Evolutionary conservation across 92 coral and sea anemone genomes (phyloP), one percentile per base, ranked within the genome.

Genomic region (Porites evermanni): DNA sequence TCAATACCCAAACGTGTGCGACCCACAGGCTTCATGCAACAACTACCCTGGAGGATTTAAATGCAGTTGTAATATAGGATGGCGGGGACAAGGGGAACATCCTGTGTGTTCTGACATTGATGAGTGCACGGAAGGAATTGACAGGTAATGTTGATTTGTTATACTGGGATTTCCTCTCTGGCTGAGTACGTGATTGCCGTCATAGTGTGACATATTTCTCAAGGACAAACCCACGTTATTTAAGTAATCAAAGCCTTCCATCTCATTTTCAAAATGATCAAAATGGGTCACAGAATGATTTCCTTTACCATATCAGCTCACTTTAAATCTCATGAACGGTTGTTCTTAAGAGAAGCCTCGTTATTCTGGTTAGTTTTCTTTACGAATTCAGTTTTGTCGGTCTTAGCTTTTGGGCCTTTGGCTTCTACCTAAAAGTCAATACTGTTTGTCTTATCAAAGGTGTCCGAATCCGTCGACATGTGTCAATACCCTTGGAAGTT

Each of bases 391-490:
- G 61, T 11, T 12, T 56, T 56, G 61, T 11, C 14, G 1, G 61
- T 56, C 2, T 9, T 11, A 56, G 16, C 12, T 56, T 12, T 2
- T 56, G 16, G 61, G 12, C 4, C 61, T 56, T 56, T 2, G 61
- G 47, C 7, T 38, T 38, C 47, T 38, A 3, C 47, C 47, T 38
- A 4, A 38, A 38, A 38, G 47, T 38, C 47, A 38, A 3, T 56
- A 56, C 16, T 73, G 26, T 67, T 50, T 66, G 47, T 20, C 17
- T 29, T 12, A 24, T 53, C 80, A 91, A 75, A 89, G 78, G 65
- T 92, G 95, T 79, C 95, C 92, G 1, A 26, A 65, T 23, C 65
- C 64, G 19, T 92, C 95, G 3, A 81, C n/a, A 60, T 92, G 95
- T 66, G 66, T 84, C 69, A 92, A 92, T 82, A 89, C 92, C 7